Conservation (phyloP, 2,113 vertebrate species). For the Bettongia penicillata region DNA sequence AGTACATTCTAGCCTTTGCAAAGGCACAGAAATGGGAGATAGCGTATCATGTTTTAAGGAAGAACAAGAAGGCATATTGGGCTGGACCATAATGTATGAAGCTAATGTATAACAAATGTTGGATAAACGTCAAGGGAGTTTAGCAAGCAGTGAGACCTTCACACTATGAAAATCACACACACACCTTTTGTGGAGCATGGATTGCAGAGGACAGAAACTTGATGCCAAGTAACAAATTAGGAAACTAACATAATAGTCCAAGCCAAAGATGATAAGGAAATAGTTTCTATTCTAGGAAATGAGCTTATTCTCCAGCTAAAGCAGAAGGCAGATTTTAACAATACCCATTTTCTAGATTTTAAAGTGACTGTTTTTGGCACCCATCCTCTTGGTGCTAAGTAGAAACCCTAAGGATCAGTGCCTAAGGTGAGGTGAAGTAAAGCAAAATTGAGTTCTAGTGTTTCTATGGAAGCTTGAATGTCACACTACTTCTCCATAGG, state of each 20-base stretch:
- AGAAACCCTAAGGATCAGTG: not conserved
- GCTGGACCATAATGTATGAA: not conserved
- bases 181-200: not conserved
- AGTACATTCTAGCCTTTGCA: not conserved
- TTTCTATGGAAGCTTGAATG: no score
- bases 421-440: not conserved
- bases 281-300: not conserved
- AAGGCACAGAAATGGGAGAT: not conserved
- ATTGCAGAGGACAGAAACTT: not conserved
- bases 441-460: not conserved
- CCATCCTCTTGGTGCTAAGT: no score
- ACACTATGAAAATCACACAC: not conserved
- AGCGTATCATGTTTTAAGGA: not conserved
- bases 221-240: not conserved
- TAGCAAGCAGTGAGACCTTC: not conserved
- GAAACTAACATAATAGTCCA: not conserved
- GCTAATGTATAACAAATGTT: not conserved
- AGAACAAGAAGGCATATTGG: not conserved
- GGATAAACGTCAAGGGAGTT: not conserved
- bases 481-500: no score
- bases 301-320: not conserved
- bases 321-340: constrained; percentile 1
- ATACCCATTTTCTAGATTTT: not conserved
- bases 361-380: not conserved
- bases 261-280: not conserved